Base-by-base conservation (phyloP, 2,888 invertebrate species). In the Allolobophora icterica region DNA sequence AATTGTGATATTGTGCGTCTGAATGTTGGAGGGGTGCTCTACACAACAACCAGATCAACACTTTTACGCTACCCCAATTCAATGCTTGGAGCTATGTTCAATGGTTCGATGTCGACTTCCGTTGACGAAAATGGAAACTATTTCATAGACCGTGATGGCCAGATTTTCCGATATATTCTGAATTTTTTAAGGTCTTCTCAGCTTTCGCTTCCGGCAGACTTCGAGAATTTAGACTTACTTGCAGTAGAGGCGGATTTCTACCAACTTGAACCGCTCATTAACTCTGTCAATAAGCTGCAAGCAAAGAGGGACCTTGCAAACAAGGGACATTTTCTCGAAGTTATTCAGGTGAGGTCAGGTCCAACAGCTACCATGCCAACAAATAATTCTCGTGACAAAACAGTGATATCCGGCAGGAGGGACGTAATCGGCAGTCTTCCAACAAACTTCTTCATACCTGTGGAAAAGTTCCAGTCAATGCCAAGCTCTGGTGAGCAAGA, bases 351-450 rank as follows among this genome's bases (percentile, higher is more conserved):
- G 0, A 92, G 95, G 89, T 94, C 94, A 87, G 95, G 95, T 45
- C 94, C 94, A 21, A 94, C 94, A 17, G 95, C 95, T 33, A 95
- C 95, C 15, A 95, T 95, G 94, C 95, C 95, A 34, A 94, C 95
- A 13, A 94, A 94, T 92, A 95, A 95, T 92, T 94, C 95, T 13
- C 92, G 95, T 42, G 94, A 95, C 21, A 94, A 94, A 91, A 95
- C 95, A 21, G 94, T 95, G 52, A 92, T 95, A 71, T 94, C 94
- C 8, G 95, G 95, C 38, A 93, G 94, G 19, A 94, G 94, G 90
- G 94, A 94, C 91, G 93, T 94, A 19, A 93, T 95, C n/a, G 90
- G 93, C 92, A 93, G 93, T 42, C 90, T 95, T 52, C 94, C 94
- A 5, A 91, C 93, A 13, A 91, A 93, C 90, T 93, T n/a, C n/a